Conservation (phyloP, 2,797 vertebrate species). For the Poeciliopsis turneri region DNA sequence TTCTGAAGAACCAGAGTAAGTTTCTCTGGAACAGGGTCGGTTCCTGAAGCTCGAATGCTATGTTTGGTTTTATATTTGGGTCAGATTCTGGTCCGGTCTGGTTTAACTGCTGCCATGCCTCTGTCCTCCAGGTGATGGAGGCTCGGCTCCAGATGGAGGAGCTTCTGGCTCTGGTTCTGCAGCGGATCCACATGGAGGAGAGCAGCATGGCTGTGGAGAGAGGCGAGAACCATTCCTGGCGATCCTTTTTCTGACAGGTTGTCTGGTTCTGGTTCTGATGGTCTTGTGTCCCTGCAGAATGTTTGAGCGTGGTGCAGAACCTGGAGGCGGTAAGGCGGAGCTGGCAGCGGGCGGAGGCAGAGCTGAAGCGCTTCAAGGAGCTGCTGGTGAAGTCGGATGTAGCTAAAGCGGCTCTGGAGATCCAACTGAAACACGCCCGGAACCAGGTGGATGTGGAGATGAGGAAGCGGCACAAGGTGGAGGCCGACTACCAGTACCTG, state of each 20-base stretch:
- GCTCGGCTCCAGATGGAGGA: slow-evolving; percentile 44
- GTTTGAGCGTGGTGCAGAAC: slow-evolving; percentile 63
- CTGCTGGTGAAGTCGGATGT: slow-evolving; percentile 80
- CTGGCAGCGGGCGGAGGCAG: slow-evolving; percentile 53
- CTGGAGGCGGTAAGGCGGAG: slow-evolving; percentile 73
- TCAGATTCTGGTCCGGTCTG: neutral
- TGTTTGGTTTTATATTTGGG: neutral
- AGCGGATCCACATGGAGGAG: slow-evolving; percentile 57
- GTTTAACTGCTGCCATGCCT: neutral
- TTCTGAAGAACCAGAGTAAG: too few relatives aligned
- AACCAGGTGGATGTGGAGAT: slow-evolving; percentile 91
- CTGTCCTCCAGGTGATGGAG: slow-evolving; percentile 33
- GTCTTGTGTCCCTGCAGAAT: slow-evolving; percentile 58
- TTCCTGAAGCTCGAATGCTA: too few relatives aligned
- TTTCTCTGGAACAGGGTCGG: too few relatives aligned
- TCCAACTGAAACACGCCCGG: slow-evolving; percentile 68
- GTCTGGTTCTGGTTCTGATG: neutral
- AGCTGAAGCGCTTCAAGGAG: slow-evolving; percentile 80
- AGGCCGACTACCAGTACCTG: slow-evolving; percentile 74
- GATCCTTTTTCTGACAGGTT: neutral
- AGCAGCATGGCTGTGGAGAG: slow-evolving; percentile 16
- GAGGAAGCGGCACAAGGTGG: slow-evolving; percentile 83
- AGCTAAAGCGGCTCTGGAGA: slow-evolving; percentile 74
- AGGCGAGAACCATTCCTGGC: slow-evolving; percentile 18
- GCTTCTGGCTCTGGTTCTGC: slow-evolving; percentile 54